Conservation (phyloP, 2,797 vertebrate genomes). For the Molossus alvarezi region DNA sequence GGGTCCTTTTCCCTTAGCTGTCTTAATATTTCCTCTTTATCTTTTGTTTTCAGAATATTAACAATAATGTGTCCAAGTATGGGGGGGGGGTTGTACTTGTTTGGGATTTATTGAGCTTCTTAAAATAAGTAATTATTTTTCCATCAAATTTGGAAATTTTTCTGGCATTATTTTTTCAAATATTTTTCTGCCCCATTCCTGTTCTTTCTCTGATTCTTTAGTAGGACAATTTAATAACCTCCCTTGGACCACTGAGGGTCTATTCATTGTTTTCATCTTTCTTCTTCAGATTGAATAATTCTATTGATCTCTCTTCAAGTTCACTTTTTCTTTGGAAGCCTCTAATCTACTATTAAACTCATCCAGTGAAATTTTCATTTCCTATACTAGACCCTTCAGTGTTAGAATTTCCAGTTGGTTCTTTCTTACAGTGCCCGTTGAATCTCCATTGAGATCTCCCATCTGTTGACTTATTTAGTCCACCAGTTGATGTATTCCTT, state of each 20-base stretch:
- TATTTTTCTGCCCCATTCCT: not conserved
- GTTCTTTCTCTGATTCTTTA: not conserved
- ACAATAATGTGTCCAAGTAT: not conserved
- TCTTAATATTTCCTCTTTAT: not conserved
- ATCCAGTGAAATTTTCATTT: not conserved
- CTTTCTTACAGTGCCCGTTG: not conserved
- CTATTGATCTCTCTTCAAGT: not conserved
- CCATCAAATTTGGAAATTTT: not conserved
- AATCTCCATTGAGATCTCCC: not conserved
- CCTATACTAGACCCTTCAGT: not conserved
- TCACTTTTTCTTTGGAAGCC: not conserved
- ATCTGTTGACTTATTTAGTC: not conserved
- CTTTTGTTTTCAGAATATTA: not conserved
- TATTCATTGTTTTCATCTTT: not conserved
- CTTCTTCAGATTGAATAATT: not conserved
- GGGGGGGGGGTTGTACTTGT: not conserved
- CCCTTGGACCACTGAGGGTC: not conserved
- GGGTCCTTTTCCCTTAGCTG: not conserved
- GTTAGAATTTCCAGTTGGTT: not conserved
- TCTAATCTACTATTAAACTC: not conserved
- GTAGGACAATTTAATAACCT: not conserved
- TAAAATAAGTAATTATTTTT: not conserved
- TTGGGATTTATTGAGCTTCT: not conserved
- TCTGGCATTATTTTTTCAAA: not conserved
- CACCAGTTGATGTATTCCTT: not conserved